phyloP scores from a whole-genome alignment of 2,888 invertebrate genomes.

The Sabellastarte sp. region DNA sequence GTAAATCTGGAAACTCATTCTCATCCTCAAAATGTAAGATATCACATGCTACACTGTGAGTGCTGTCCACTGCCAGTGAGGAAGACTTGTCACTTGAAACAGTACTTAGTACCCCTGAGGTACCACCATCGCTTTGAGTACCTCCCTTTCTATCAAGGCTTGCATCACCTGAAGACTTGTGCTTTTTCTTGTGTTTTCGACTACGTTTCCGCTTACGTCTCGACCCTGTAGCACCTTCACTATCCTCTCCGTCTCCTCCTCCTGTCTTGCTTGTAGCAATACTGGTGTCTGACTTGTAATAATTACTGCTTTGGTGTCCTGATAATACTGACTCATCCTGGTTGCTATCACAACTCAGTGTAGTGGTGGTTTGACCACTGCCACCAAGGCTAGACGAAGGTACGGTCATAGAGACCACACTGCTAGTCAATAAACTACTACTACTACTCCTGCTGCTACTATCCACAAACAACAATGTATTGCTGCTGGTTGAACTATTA shows the following conservation, averaged over 20 bases:
- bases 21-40: conserved; percentile 51
- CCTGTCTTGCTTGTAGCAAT: neutral
- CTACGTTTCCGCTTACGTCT: neutral
- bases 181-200: neutral
- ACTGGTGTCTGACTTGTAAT: no score
- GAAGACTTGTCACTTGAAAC: no score
- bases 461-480: no score
- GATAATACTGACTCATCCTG: no score
- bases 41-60: neutral
- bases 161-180: neutral
- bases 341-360: neutral
- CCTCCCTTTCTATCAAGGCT: neutral
- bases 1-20: conserved; percentile 50
- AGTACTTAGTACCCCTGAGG: neutral
- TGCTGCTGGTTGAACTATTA: no score
- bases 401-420: neutral
- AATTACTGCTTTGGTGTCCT: no score
- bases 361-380: neutral
- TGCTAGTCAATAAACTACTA: neutral
- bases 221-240: neutral
- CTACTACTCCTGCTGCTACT: neutral
- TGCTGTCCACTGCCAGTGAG: neutral
- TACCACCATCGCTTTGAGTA: neutral
- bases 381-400: neutral
- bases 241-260: neutral